Evolutionary conservation across 2,888 invertebrate species (phyloP), one percentile per base, ranked within the genome.

Genomic region (Lithosia quadra): DNA sequence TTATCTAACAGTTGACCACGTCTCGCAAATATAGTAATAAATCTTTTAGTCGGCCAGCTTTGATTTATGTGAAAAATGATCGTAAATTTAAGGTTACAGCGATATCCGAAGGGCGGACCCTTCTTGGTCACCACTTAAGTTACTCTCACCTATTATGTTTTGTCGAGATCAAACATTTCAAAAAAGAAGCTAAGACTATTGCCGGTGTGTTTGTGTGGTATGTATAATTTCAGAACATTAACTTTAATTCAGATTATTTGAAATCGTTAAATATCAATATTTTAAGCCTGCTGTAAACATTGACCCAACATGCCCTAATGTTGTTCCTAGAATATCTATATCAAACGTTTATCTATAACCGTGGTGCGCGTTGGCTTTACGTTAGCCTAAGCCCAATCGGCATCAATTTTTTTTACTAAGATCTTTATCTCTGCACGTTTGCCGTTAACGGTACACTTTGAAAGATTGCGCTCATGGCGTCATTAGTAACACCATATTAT

Each of bases 21-120:
- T 87, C 86, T 80, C 85, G 82, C 86, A 86, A 86, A 87, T 87
- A 86, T 86, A 89, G 88, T 88, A 86, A 95, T 95, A 94, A 94
- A 95, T 94, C 94, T 92, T 89, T 72, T 77, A 82, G 91, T 88
- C 92, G 93, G 91, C 83, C 84, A 84, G 85, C 92, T 94, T 95
- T 95, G 95, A 95, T 95, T 95, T 95, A 95, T 94, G 92, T 94
- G 94, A 94, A 94, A 94, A 94, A 95, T 95, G 92, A 93, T 86
- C 92, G 92, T 93, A 94, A 94, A 94, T 95, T 94, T 91, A 87
- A 93, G 95, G 95, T 94, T 94, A 88, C 86, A 87, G 82, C 86
- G 86, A 86, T 82, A 81, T 78, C 84, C 88, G 79, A 83, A 88
- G 87, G 90, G 89, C 90, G 90, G 89, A 68, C 77, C 75, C 77